Conservation (phyloP, 2,113 vertebrate genomes). For the Bujurquina vittata region DNA sequence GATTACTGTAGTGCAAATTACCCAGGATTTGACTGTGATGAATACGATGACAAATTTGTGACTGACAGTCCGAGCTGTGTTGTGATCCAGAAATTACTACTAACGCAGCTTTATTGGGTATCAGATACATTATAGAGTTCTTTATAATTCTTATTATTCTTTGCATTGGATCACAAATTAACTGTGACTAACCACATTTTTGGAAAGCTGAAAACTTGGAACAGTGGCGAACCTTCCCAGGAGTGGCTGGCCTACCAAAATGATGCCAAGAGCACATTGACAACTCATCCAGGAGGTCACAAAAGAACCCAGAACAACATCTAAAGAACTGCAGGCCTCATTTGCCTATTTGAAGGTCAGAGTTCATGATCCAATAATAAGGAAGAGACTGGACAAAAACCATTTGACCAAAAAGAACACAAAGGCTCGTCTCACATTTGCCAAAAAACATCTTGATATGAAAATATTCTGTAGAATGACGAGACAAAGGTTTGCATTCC, state of each 20-base stretch:
- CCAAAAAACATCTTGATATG: background rate
- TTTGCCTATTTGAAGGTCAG: too few species aligned
- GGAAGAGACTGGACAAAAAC: too few species aligned
- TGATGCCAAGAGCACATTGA: background rate
- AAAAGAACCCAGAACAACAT: too few species aligned
- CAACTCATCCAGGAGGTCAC: background rate
- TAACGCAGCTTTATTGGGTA: background rate
- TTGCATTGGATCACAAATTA: background rate
- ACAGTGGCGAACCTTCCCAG: background rate
- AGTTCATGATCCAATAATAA: too few species aligned
- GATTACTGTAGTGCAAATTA: slow-evolving; percentile 6
- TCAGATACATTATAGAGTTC: background rate
- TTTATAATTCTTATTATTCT: too few species aligned
- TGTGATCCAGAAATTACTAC: background rate
- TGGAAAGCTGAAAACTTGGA: background rate
- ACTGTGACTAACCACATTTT: background rate
- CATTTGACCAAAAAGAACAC: too few species aligned
- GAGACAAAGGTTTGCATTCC: background rate
- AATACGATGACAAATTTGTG: background rate
- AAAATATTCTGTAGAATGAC: background rate
- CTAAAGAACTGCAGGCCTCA: too few species aligned
- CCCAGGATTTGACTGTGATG: slow-evolving; percentile 7
- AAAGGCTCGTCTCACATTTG: too few species aligned
- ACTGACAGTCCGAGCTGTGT: background rate
- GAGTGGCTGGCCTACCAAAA: too few species aligned